Percentiles rank a stretch among this genome's conserved stretches.
Evolutionary conservation across 2,797 vertebrate species (phyloP).

Genomic region (Euthynnus affinis): DNA sequence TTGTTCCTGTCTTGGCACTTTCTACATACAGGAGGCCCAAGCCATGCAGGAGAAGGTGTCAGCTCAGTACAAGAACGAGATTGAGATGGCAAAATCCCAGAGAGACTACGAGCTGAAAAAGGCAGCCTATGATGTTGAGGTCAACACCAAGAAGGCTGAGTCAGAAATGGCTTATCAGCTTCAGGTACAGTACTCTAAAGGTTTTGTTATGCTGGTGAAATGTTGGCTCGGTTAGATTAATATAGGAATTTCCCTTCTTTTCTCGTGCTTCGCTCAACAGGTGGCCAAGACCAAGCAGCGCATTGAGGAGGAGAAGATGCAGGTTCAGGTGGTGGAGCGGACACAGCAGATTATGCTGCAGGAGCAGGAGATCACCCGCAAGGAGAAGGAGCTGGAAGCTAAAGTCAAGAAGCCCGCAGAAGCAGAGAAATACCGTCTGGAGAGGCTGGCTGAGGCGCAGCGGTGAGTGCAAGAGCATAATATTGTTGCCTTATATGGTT

Average conservation of each 20-base stretch:
- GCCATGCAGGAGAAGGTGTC: slow-evolving; percentile 95
- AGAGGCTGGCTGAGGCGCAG: slow-evolving; percentile 90
- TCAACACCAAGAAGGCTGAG: slow-evolving; percentile 94
- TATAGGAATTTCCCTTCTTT: not conserved
- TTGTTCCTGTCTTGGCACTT: not conserved
- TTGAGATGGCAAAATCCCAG: slow-evolving; percentile 95
- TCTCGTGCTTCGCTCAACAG: slow-evolving; percentile 66
- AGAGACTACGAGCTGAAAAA: slow-evolving; percentile 95
- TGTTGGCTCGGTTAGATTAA: not conserved
- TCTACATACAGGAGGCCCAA: slow-evolving; percentile 87
- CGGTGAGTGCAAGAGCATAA: slow-evolving; percentile 78
- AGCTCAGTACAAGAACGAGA: slow-evolving; percentile 94
- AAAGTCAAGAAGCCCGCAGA: slow-evolving; percentile 92
- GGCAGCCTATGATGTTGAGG: slow-evolving; percentile 91
- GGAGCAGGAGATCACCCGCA: slow-evolving; percentile 93
- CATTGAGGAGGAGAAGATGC: slow-evolving; percentile 95
- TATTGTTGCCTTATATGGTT: not conserved
- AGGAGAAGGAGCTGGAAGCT: slow-evolving; percentile 93
- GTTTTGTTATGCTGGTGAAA: not conserved
- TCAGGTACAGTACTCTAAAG: slow-evolving; percentile 84
- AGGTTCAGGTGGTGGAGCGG: slow-evolving; percentile 94
- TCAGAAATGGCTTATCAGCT: slow-evolving; percentile 96
- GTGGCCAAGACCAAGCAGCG: slow-evolving; percentile 96
- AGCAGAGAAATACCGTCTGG: slow-evolving; percentile 91
- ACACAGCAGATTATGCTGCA: slow-evolving; percentile 93